Evolutionary conservation across 1,140 invertebrate genomes (phyloP), one percentile per base, ranked within the genome.

Genomic region (Hermatobates lingyangjiaoensis): DNA sequence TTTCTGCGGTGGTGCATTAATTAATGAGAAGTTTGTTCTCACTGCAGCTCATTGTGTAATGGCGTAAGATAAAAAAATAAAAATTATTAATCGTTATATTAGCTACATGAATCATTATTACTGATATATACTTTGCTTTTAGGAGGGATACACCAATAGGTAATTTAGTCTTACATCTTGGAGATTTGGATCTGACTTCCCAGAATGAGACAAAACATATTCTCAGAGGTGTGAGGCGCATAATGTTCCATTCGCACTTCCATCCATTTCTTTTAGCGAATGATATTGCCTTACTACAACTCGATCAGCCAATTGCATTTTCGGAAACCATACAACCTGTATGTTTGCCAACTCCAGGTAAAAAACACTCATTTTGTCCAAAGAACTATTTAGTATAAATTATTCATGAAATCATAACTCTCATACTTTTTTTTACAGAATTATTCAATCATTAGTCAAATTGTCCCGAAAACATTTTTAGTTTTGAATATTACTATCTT

Each of bases 21-120:
- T 78, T 30, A 69, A 63, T 54, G 63, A 68, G 28, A 58, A 65
- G 27, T 74, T 70, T 65, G 67, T 77, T 7, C 58, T 78, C 1
- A 75, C 72, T 23, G 75, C 76, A 20, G 74, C 75, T 20, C 75
- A 78, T 60, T 78, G 75, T 53, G 66, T 76, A 50, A 62, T 66
- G 39, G 63, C 61, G 70, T 71, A 61, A 59, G 59, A 45, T 20
- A 45, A 45, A 45, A 20, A 10, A 7, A 10, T 10, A 45, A 5
- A 42, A 12, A 42, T 42, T 42, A 20, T 42, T 42, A 42, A 10
- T 14, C 4, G 40, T 42, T 20, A 14, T 42, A 20, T 42, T 7
- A 34, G 7, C 5, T 7, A 42, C 20, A 42, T 12, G 20, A 4
- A 42, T 14, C 20, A 42, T 10, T 4, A 20, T 12, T 42, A 7